Evolutionary conservation across 2,888 invertebrate species (phyloP).

Genomic region (Chloroclysta siterata): DNA sequence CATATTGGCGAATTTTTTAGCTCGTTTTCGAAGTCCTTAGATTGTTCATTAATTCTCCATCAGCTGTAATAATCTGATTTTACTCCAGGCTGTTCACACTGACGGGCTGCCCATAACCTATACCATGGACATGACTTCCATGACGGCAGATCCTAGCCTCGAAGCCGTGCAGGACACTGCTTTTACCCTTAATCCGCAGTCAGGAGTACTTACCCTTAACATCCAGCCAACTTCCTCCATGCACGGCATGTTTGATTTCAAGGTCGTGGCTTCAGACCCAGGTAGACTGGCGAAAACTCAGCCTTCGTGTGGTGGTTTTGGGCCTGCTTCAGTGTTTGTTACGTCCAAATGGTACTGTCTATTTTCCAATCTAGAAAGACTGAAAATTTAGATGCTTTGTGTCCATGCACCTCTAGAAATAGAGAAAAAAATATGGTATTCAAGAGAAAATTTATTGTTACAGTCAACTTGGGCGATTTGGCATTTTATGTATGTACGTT

Average conservation of each 20-base stretch:
- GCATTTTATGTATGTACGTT: too few relatives aligned
- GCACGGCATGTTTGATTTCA: slow-evolving; percentile 86
- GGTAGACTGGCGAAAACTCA: slow-evolving; percentile 53
- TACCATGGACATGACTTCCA: slow-evolving; percentile 62
- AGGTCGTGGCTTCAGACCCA: slow-evolving; percentile 81
- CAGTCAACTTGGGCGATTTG: too few relatives aligned
- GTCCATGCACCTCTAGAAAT: too few relatives aligned
- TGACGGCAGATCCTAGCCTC: slow-evolving; percentile 73
- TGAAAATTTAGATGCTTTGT: too few relatives aligned
- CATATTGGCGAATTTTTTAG: too few relatives aligned
- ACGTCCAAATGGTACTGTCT: neutral
- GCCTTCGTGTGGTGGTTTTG: slow-evolving; percentile 6
- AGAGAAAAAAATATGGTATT: too few relatives aligned
- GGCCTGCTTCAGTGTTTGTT: slow-evolving; percentile 6
- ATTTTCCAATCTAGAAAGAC: too few relatives aligned
- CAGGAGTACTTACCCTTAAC: slow-evolving; percentile 78
- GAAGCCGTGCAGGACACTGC: slow-evolving; percentile 63
- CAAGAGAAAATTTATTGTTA: too few relatives aligned
- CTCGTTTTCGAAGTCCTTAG: neutral
- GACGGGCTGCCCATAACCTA: slow-evolving; percentile 76
- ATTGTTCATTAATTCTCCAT: neutral
- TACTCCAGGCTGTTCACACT: slow-evolving; percentile 83
- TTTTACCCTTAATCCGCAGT: slow-evolving; percentile 66
- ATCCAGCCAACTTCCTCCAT: slow-evolving; percentile 81
- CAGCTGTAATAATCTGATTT: neutral